Base-by-base conservation (phyloP, 2,113 vertebrate species). In the Gnathonemus echidnorhynchus region DNA sequence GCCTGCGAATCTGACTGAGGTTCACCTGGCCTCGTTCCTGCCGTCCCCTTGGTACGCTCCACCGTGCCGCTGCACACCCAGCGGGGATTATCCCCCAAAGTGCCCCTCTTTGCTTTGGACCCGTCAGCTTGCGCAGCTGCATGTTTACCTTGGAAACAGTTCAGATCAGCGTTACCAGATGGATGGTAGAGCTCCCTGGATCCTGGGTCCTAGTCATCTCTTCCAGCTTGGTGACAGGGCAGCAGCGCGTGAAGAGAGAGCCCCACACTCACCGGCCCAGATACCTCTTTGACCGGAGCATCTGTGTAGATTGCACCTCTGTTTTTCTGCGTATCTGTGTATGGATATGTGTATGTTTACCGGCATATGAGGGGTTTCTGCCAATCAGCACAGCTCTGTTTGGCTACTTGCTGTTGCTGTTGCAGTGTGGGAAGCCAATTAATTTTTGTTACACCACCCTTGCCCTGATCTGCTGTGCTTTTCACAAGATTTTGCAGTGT, bases 31-130 rank as follows among this genome's bases (percentile, higher is more conserved):
- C 77, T 94, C 94, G 92, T 95, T 95, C 95, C 96, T 95, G 94
- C 95, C 89, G 88, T 91, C 94, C 94, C 95, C 94, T 95, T 96
- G 95, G 92, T 95, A 95, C 91, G 94, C 74, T 80, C 35, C 93
- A 95, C 95, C 93, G 94, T 1, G 9, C 74, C 15, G 0, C 74
- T 19, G 35, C 74, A 15, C 35, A 19, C 13, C 74, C 13, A 6
- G 35, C 0, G 35, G 74, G 35, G 74, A 80, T 80, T 42, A 80
- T 80, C 74, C 35, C 15, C 35, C 74, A 42, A 42, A 80, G 31
- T 8, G 13, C 17, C 15, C 15, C 35, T 77, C 5, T 80, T 93
- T 90, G 2, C 58, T 84, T 83, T n/a, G 49, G 15, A 56, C 90
- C 91, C 53, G 86, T 89, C 92, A 77, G 89, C 70, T 39, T 35